Evolutionary conservation across 2,888 invertebrate genomes (phyloP).

Genomic region (Isoperla grammatica): DNA sequence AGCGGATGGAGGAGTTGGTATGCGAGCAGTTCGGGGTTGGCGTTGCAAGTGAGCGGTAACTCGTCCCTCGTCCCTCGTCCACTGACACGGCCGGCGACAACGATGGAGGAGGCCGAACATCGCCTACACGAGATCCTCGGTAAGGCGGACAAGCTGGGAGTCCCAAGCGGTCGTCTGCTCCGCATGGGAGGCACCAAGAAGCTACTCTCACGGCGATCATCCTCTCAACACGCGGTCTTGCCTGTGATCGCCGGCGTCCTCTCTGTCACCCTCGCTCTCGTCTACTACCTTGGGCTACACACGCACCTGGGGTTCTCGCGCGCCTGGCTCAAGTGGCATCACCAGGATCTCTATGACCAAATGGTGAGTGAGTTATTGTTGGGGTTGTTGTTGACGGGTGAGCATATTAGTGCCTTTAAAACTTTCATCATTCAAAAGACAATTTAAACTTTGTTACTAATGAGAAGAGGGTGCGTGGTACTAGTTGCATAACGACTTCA

Average conservation of each 20-base stretch:
- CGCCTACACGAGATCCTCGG: conserved; percentile 16
- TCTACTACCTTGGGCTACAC: conserved; percentile 37
- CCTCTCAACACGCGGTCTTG: conserved; percentile 13
- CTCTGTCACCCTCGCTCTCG: conserved; percentile 32
- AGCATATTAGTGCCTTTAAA: too few relatives aligned
- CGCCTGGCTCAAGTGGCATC: conserved; percentile 38
- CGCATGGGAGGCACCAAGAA: conserved; percentile 18
- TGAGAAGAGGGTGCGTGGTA: too few relatives aligned
- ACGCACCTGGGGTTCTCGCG: conserved; percentile 37
- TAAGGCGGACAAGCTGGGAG: conserved; percentile 17
- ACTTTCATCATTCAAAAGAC: too few relatives aligned
- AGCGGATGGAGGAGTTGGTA: too few relatives aligned
- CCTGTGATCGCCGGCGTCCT: conserved; percentile 26
- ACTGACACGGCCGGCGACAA: too few relatives aligned
- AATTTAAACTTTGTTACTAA: too few relatives aligned
- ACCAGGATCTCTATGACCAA: conserved; percentile 34
- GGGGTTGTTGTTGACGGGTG: too few relatives aligned
- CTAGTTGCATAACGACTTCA: too few relatives aligned
- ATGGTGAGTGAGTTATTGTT: conserved; percentile 27
- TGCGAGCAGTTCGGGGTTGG: too few relatives aligned
- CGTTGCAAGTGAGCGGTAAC: too few relatives aligned
- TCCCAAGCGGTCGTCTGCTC: not conserved
- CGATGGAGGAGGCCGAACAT: conserved; percentile 19
- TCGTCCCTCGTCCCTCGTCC: too few relatives aligned
- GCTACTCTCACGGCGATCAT: not conserved